Evolutionary conservation across 2,797 vertebrate species (phyloP), one percentile per base, ranked within the genome.

Genomic region (Spinus olivaceus): DNA sequence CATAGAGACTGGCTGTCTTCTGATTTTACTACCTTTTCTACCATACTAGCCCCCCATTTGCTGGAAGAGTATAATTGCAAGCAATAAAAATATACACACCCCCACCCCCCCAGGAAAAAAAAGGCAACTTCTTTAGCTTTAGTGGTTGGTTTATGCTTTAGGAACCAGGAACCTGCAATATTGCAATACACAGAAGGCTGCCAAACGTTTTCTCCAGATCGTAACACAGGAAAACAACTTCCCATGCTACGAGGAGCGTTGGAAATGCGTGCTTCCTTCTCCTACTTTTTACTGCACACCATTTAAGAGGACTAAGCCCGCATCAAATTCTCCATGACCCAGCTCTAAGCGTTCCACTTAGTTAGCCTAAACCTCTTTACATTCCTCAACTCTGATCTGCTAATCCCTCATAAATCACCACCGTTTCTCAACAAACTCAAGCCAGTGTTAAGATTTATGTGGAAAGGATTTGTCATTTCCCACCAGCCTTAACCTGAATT

Each of bases 381-480:
- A 97, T 97, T 97, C 97, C 95, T 97, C 89, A 63, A 37, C 92
- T 96, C 87, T 97, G 96, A 97, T 97, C 96, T 95, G 96, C 80
- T 97, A 97, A 97, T 97, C 95, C 95, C 67, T 65, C 83, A 81
- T 96, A 97, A 97, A 97, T 96, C 96, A 96, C 81, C 65, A 49
- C 82, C 6, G 5, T 96, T 96, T 95, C 93, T 83, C 87, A 91
- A 91, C 81, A 19, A 86, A 87, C 91, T 86, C 89, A 69, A 93
- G 74, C 67, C 76, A 93, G 84, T 56, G 73, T 90, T 91, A 86
- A 95, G 95, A 90, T 96, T 97, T 96, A 93, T 83, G 87, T 81
- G 94, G 72, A 92, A 91, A 97, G 94, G 96, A 97, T 97, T 97
- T 97, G 90, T 97, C 87, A 89, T 97, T 97, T 97, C 96, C 97